A percentile compares a stretch with the other conserved stretches of the same genome.
These are phyloP conservation scores for Drosophila kuntzei DNA, from an alignment of 2,888 invertebrate genomes.

Conservation along the genomic window DNA sequence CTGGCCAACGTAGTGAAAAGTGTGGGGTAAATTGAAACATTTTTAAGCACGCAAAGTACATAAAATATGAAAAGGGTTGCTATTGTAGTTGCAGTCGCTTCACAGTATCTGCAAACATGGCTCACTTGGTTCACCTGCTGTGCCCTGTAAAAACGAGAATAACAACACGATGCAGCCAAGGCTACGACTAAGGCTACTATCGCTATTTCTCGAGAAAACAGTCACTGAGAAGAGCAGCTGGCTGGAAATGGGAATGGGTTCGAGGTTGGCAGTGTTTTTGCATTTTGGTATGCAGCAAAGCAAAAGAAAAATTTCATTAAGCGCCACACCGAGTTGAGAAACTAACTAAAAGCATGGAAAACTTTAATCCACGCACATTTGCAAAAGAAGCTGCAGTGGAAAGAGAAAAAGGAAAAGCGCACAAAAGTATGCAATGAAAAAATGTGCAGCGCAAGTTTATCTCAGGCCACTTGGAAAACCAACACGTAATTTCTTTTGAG, in stretches of 20 bases:
- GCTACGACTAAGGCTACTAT: conserved; percentile 8
- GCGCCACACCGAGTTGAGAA: conserved; percentile 53
- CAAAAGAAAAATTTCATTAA: conserved; percentile 70
- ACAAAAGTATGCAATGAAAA: conserved; percentile 40
- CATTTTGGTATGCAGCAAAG: conserved; percentile 26
- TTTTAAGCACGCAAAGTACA: conserved; percentile 77
- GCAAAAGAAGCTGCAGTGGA: conserved; percentile 31
- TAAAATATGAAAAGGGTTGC: conserved; percentile 72
- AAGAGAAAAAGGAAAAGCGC: conserved; percentile 8
- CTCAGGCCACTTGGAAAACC: conserved; percentile 63
- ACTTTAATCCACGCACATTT: conserved; percentile 72
- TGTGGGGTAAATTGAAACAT: conserved; percentile 56
- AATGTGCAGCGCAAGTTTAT: conserved; percentile 57
- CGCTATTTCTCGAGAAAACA: conserved; percentile 1
- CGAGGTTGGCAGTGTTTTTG: background rate
- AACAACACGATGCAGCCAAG: conserved; percentile 8
- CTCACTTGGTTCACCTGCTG: conserved; percentile 15
- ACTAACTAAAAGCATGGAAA: conserved; percentile 66
- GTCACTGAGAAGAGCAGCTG: conserved; percentile 35
- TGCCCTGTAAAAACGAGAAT: conserved; percentile 10
- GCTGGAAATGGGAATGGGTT: conserved; percentile 38
- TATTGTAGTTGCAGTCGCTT: conserved; percentile 39
- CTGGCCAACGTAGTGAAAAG: conserved; percentile 21
- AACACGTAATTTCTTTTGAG: conserved; percentile 74
- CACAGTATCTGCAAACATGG: conserved; percentile 25